These are phyloP conservation scores for Stratiomys singularior DNA, from an alignment of 2,888 invertebrate genomes.

Conservation along the genomic window DNA sequence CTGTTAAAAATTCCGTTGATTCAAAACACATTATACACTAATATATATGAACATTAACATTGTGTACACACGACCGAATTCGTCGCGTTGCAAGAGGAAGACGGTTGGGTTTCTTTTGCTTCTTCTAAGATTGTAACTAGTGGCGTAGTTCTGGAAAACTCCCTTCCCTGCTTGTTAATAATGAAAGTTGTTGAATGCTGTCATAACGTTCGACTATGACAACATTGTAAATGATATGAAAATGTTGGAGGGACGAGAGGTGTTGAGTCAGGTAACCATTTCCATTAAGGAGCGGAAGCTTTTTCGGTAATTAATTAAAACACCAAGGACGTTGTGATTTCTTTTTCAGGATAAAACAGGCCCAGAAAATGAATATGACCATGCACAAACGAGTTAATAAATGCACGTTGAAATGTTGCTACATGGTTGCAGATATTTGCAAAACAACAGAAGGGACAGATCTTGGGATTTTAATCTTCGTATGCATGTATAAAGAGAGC, in stretches of 20 bases:
- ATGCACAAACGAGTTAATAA: too few species aligned
- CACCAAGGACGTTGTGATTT: constrained; percentile 12
- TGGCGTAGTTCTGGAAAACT: not conserved
- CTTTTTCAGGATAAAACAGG: not conserved
- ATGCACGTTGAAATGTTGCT: too few species aligned
- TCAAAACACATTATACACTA: not conserved
- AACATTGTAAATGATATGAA: not conserved
- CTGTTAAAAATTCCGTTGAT: not conserved
- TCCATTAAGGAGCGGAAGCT: constrained; percentile 1
- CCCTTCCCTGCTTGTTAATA: not conserved
- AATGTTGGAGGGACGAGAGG: not conserved
- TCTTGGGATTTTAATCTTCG: too few species aligned
- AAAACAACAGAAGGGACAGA: too few species aligned
- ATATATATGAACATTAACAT: not conserved
- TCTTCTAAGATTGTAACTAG: not conserved
- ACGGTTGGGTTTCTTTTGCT: not conserved
- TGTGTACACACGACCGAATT: not conserved
- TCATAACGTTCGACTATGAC: constrained; percentile 6
- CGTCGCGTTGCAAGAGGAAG: not conserved
- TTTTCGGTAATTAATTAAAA: constrained; percentile 44
- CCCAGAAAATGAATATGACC: constrained; percentile 13
- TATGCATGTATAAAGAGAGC: too few species aligned
- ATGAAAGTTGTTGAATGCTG: constrained; percentile 9
- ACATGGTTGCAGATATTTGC: too few species aligned
- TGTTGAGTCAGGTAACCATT: not conserved